Percentiles rank a stretch among this genome's conserved stretches.
Conservation (phyloP, 2,797 vertebrate species). For the Micrastur ruficollis region DNA sequence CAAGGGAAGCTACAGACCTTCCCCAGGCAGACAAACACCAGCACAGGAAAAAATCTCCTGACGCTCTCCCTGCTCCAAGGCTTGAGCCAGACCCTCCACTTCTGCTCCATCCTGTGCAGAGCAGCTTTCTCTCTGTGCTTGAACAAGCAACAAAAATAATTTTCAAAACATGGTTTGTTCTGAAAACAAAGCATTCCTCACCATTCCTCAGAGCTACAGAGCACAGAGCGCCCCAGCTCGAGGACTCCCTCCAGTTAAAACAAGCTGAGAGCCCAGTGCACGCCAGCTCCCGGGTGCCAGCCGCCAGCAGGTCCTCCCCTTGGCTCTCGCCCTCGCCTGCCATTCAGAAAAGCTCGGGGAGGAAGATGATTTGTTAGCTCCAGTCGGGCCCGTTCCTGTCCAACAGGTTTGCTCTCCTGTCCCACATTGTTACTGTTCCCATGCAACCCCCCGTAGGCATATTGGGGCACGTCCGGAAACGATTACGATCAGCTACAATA, state of each 20-base stretch:
- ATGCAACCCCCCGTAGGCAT: conserved; percentile 39
- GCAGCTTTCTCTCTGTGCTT: not conserved
- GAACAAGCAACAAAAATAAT: not conserved
- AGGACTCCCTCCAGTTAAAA: not conserved
- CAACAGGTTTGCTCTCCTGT: conserved; percentile 18
- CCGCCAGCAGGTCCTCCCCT: not conserved
- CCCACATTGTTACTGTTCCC: conserved; percentile 38
- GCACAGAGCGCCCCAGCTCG: accelerated
- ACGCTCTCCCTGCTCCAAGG: not conserved
- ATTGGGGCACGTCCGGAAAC: conserved; percentile 65
- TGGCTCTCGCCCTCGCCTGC: not conserved
- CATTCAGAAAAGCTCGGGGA: not conserved
- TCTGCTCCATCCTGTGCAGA: not conserved
- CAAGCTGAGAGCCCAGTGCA: not conserved
- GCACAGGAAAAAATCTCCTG: too few relatives aligned
- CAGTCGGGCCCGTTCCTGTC: not conserved
- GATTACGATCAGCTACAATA: conserved; percentile 49
- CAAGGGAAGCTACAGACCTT: not conserved
- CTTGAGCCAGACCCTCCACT: not conserved
- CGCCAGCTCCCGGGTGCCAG: not conserved
- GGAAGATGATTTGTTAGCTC: not conserved
- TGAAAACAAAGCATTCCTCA: not conserved
- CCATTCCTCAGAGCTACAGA: not conserved
- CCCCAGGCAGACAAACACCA: accelerated
- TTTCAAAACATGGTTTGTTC: not conserved